Percentiles rank a stretch among this genome's conserved stretches.
Evolutionary conservation across 2,888 invertebrate genomes (phyloP).

Genomic region (Blomia tropicalis): DNA sequence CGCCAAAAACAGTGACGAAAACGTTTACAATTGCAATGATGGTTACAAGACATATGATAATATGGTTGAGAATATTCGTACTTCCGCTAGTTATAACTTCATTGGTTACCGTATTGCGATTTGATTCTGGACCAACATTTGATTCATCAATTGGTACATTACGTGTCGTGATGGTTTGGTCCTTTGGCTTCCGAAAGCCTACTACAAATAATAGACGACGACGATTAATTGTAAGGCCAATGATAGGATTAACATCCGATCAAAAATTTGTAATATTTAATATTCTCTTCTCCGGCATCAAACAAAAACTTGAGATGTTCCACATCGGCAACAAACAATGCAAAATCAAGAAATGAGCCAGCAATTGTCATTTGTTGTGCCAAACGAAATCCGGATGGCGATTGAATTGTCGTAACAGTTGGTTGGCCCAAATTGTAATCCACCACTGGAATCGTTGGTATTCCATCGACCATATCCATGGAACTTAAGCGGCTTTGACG

Average conservation of each 20-base stretch:
- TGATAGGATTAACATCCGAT: slow-evolving; percentile 27
- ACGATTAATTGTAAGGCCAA: slow-evolving; percentile 28
- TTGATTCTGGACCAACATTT: not conserved
- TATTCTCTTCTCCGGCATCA: slow-evolving; percentile 25
- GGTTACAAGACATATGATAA: slow-evolving; percentile 28
- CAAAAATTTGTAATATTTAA: slow-evolving; percentile 27
- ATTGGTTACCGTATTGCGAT: not conserved
- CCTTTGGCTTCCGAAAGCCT: slow-evolving; percentile 25
- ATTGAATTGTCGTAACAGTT: not conserved
- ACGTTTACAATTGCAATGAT: slow-evolving; percentile 29
- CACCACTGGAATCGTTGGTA: no score
- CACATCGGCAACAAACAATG: slow-evolving; percentile 29
- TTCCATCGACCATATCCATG: not conserved
- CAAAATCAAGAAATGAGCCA: slow-evolving; percentile 29
- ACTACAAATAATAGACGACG: slow-evolving; percentile 28
- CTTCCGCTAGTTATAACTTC: slow-evolving; percentile 19
- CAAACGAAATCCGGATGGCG: slow-evolving; percentile 1
- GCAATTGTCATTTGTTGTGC: slow-evolving; percentile 28
- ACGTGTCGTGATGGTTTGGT: not conserved
- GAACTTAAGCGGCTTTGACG: no score
- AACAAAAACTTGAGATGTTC: slow-evolving; percentile 29
- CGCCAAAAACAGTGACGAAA: slow-evolving; percentile 27
- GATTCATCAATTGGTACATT: not conserved
- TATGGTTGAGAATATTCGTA: slow-evolving; percentile 25
- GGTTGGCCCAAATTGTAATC: not conserved